Base-by-base conservation (phyloP, 2,888 invertebrate genomes). In the Beris morrisii region DNA sequence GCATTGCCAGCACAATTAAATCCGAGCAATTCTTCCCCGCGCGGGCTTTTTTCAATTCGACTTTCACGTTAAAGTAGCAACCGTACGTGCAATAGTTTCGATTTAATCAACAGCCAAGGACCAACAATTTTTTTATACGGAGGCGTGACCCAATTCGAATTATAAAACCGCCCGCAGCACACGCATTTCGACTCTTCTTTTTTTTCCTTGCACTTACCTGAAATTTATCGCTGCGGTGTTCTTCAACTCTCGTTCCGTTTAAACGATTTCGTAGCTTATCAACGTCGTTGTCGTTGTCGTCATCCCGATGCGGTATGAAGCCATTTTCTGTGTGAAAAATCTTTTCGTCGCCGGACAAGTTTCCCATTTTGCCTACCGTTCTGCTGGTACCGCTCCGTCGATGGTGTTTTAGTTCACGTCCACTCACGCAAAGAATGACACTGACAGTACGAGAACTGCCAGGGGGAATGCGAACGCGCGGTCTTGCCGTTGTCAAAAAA, bases 61-160 rank as follows among this genome's bases (percentile, higher is more conserved):
- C 22, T 22, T 22, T 22, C 1, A 22, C 22, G 22, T 22, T 22
- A 22, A 22, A 22, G 22, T 22, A 22, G 22, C 22, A 3, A 22
- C 22, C 22, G 22, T 3, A 22, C 22, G 3, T 22, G 22, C 22
- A 22, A 3, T 3, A 22, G 22, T 22, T 22, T 22, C 22, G 22
- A 22, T 22, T 22, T 3, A 22, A 22, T 22, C 2, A 22, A 22
- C 22, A 22, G 22, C 22, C 22, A 22, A 22, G 22, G 22, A 22
- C 22, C 22, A 22, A 3, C 3, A 1, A 22, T 1, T 22, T 22
- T 22, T 22, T 22, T 22, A 22, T 22, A 45, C 43, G 32, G 28
- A 53, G 68, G 68, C 65, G 68, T 68, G 65, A 68, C 68, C 68
- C 61, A 68, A 52, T 65, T 67, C 43, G 50, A 50, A 32, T 22